Base-by-base conservation (phyloP, 2,113 vertebrate genomes). In the Pterocles orientalis region DNA sequence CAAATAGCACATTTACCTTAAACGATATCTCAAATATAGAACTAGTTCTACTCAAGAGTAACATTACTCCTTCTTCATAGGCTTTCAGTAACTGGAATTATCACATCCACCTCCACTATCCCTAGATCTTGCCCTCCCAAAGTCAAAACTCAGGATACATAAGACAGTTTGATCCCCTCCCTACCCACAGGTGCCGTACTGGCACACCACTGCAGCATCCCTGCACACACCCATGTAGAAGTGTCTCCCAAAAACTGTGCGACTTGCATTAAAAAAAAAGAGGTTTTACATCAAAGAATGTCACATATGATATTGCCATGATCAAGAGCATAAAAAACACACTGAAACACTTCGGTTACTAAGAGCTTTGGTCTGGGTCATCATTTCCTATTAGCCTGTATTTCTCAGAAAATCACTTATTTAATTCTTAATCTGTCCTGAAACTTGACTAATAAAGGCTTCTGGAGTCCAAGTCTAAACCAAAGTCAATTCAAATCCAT, bases 321-420 rank as follows among this genome's bases (percentile, higher is more conserved):
- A 88, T 34, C 33, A 82, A 86, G 39, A 80, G 25, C 19, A 70
- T 33, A 65, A 90, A 11, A 70, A 62, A 28, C 4, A 64, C 16
- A 62, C 10, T 0, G 0, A 45, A 68, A 34, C 2, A 3, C 60
- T 65, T 24, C 61, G 26, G 9, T 57, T 5, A 3, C n/a, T 33
- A 53, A 36, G 2, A 73, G 60, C 31, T 90, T 83, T 66, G 20
- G 28, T 82, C 47, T 72, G 31, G 29, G 15, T 64, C 20, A 69
- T 34, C 3, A 0, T 36, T 54, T 82, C 36, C 39, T 51, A 36
- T 71, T 51, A 43, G 39, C 8, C n/a, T 62, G 7, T 24, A 62
- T 56, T 48, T 60, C 65, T 88, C 39, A 71, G 26, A 0, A 79
- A 4, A n/a, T 36, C 31, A 43, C 39, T 81, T 36, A 28, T 23